Evolutionary conservation across 2,888 invertebrate species (phyloP).

Genomic region (Steinernema carpocapsae): DNA sequence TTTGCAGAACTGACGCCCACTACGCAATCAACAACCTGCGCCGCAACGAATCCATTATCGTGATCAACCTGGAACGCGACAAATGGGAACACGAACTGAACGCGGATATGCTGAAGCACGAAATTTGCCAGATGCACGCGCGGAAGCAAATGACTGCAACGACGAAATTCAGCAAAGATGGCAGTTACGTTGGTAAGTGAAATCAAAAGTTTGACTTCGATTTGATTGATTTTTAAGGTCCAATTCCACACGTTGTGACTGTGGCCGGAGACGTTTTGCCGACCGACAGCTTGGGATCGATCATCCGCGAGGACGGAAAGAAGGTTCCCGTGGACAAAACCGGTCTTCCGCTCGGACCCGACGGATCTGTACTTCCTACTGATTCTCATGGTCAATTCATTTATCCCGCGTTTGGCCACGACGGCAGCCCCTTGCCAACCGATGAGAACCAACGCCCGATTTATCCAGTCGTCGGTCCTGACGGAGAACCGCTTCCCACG

Average conservation of each 20-base stretch:
- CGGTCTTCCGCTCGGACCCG: constrained; percentile 50
- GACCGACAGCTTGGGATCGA: constrained; percentile 37
- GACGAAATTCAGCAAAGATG: constrained; percentile 25
- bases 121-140: constrained; percentile 37
- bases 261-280: constrained; percentile 32
- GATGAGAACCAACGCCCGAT: constrained; percentile 37
- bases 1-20: neutral
- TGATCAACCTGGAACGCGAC: constrained; percentile 23
- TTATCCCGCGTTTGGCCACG: constrained; percentile 47
- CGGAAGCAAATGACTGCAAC: constrained; percentile 35
- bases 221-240: neutral
- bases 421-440: constrained; percentile 53
- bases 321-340: constrained; percentile 48
- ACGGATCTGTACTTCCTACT: constrained; percentile 44
- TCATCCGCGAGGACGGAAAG: constrained; percentile 39
- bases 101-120: constrained; percentile 35
- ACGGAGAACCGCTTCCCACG: constrained; percentile 49
- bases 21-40: constrained; percentile 13
- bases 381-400: constrained; percentile 47
- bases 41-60: constrained; percentile 9
- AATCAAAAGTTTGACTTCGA: neutral
- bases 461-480: constrained; percentile 44
- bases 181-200: neutral
- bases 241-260: constrained; percentile 12
- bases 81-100: constrained; percentile 11